These are phyloP conservation scores for Platycercus adscitus DNA, from an alignment of 2,113 vertebrate species.

Conservation along the genomic window DNA sequence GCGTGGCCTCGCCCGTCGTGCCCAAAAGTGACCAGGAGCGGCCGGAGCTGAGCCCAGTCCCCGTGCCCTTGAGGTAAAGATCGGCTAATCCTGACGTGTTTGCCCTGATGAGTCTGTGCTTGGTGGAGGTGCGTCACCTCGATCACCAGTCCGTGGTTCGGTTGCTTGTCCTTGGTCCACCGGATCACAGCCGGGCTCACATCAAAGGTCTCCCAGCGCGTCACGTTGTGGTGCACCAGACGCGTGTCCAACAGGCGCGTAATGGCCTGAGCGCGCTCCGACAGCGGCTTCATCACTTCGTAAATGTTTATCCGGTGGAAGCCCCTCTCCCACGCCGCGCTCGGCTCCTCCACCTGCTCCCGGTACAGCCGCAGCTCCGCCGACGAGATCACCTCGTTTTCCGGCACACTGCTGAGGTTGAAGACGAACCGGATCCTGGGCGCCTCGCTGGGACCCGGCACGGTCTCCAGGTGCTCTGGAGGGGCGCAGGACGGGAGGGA, in stretches of 20 bases:
- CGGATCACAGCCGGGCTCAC: conserved; percentile 95
- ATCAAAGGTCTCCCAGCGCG: conserved; percentile 96
- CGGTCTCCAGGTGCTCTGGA: conserved; percentile 90
- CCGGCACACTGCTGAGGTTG: conserved; percentile 97
- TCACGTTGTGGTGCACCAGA: conserved; percentile 90
- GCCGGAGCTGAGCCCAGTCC: conserved; percentile 94
- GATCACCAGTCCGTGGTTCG: conserved; percentile 93
- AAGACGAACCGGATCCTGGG: conserved; percentile 88
- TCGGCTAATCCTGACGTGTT: conserved; percentile 93
- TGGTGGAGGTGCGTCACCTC: conserved; percentile 90
- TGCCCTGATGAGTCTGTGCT: conserved; percentile 82
- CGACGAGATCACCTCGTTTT: conserved; percentile 92
- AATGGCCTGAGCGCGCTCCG: conserved; percentile 84
- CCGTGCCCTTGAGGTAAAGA: conserved; percentile 86
- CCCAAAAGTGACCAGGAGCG: conserved; percentile 96
- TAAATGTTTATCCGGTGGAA: conserved; percentile 97
- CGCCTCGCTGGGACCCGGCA: conserved; percentile 74
- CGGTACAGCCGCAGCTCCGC: conserved; percentile 95
- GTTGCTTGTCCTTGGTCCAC: conserved; percentile 90
- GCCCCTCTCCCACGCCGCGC: conserved; percentile 70
- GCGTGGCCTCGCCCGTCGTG: conserved; percentile 93
- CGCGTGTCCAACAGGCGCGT: conserved; percentile 95
- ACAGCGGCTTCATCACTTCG: conserved; percentile 91
- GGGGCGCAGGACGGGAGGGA: not conserved
- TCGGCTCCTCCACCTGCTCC: conserved; percentile 81